Evolutionary conservation across 2,888 invertebrate species (phyloP), one percentile per base, ranked within the genome.

Genomic region (Pseudanteris insignis): DNA sequence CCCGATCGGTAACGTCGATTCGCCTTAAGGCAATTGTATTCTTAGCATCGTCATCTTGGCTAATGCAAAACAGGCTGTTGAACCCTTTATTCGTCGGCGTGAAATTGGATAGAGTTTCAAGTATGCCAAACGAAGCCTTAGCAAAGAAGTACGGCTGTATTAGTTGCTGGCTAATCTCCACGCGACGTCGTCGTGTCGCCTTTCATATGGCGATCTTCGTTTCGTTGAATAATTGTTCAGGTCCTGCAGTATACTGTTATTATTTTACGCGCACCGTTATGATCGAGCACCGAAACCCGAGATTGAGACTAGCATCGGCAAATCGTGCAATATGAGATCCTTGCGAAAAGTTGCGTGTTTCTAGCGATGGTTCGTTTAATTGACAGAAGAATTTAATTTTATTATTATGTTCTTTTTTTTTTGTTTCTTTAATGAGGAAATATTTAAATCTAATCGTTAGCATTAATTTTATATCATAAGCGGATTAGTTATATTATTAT

Each of bases 81-180:
- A 69, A 67, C 69, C 51, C 53, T 34, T 60, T 26, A 24, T 48
- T 65, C 65, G 65, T 60, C 67, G 51, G 65, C 69, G 68, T 72
- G 63, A 71, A 73, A 75, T 76, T 63, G 70, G 74, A 73, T 77
- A 73, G 65, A 66, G 68, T 70, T 70, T 71, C 68, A 67, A 68
- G 66, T 72, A 67, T 70, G 74, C 68, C 73, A 70, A 69, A 64
- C 44, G 75, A 77, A 77, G 71, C 72, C 76, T 41, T 68, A 65
- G 25, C 54, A 65, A 43, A 64, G 63, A 64, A 70, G 70, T 54
- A 46, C 44, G 46, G 38, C 33, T 30, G 53, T 70, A 67, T 67
- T 65, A 63, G 64, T 57, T 63, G 51, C 63, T 62, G 65, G 13
- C 64, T 65, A 69, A 64, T 62, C 61, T 40, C 59, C 37, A 59